Base-by-base conservation (phyloP, 2,113 vertebrate species). In the Campylomormyrus numenius region DNA sequence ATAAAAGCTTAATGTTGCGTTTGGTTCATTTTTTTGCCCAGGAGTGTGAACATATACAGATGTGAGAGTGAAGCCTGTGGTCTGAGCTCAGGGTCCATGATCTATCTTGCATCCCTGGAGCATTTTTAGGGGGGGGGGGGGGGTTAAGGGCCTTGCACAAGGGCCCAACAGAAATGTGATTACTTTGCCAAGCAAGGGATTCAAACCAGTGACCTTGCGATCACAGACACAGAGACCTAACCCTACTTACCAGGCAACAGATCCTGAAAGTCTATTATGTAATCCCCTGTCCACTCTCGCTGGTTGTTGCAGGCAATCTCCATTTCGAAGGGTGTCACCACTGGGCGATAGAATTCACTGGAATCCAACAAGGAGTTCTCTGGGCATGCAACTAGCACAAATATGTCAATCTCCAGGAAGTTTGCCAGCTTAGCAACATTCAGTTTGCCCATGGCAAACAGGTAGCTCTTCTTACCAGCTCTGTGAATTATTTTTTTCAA, bases 341-440 rank as follows among this genome's bases (percentile, higher is more conserved):
- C 62, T 0, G 99, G 98, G 45, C 94, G 96, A 92, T 97, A 98
- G 92, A 98, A 98, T 0, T 95, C 96, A 1, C 94, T 93, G 1
- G 96, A 97, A 91, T 98, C 96, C 94, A 98, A 92, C 91, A 99
- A 91, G 0, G 97, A 96, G 92, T 98, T 98, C 93, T 99, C 97
- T 7, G 98, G 95, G 88, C 99, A 99, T 1, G 99, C 97, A 21
- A 99, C 94, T 15, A 99, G 92, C 85, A 99, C 98, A 0, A 98
- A 99, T 74, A 99, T 88, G 88, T 99, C 99, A 85, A 99, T 96
- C 91, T 99, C 99, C 0, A 95, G 93, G 91, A 99, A 99, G 94
- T 99, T 99, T 62, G 98, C 98, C 17, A 99, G 95, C 89, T 99
- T 99, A 77, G 98, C 94, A 0, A 98, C 98, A 1, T 97, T 99